phyloP scores from a whole-genome alignment of 2,797 vertebrate species.

The Parauchenoglanis ngamensis region DNA sequence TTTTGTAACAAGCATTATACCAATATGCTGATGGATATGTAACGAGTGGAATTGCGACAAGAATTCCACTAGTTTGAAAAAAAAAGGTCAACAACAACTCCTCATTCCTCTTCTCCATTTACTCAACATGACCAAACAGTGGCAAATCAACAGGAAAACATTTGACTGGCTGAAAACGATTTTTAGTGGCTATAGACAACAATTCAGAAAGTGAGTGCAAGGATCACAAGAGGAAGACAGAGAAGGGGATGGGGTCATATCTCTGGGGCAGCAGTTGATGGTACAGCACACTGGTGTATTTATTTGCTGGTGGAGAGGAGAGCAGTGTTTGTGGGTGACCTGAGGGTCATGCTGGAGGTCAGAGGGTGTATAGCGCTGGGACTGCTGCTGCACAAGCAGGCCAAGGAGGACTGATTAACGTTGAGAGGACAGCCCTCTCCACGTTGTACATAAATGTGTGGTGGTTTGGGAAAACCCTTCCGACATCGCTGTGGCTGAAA shows the following conservation, averaged over 20 bases:
- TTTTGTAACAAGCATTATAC: conserved; percentile 68
- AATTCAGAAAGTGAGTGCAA: conserved; percentile 41
- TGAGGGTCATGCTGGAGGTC: conserved; percentile 75
- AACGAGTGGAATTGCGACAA: conserved; percentile 23
- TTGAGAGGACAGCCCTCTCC: conserved; percentile 42
- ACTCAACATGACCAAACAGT: not conserved
- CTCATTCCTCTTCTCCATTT: not conserved
- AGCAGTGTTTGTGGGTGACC: conserved; percentile 75
- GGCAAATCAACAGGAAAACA: not conserved
- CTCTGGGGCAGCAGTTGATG: conserved; percentile 61
- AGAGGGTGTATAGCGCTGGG: conserved; percentile 52
- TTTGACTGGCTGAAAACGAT: not conserved
- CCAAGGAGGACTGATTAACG: conserved; percentile 57
- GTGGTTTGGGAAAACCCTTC: not conserved
- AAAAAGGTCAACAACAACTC: conserved; percentile 9
- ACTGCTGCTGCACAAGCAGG: conserved; percentile 61
- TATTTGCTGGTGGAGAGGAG: conserved; percentile 77
- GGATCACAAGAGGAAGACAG: conserved; percentile 46
- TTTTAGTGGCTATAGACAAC: not conserved
- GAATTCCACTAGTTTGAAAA: conserved; percentile 5
- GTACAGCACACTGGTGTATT: conserved; percentile 76
- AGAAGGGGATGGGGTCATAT: conserved; percentile 60
- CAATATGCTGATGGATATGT: conserved; percentile 76
- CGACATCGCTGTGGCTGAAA: not conserved
- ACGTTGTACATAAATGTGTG: not conserved